Conservation (phyloP, 2,888 invertebrate species). For the Dasypolia templi region DNA sequence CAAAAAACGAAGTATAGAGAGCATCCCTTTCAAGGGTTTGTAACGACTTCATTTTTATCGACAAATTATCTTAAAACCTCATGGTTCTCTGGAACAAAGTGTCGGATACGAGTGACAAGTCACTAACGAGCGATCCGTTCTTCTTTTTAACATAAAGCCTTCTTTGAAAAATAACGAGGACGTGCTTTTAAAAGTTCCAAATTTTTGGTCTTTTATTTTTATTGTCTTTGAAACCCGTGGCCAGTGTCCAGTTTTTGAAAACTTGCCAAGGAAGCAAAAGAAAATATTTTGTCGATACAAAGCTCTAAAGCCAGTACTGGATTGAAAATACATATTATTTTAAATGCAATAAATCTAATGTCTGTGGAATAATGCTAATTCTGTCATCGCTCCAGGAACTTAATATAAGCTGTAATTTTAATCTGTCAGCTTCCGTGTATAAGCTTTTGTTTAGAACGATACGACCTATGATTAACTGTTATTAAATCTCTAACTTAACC, state of each 20-base stretch:
- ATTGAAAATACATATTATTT: too few species aligned
- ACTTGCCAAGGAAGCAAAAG: background rate
- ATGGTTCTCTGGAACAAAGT: constrained; percentile 22
- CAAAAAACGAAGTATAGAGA: constrained; percentile 2
- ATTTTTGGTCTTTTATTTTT: constrained; percentile 1
- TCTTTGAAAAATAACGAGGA: constrained; percentile 21
- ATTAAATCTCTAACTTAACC: background rate
- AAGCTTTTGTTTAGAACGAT: constrained; percentile 1
- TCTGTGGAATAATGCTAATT: background rate
- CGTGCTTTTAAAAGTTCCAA: background rate
- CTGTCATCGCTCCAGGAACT: background rate
- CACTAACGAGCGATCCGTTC: constrained; percentile 42
- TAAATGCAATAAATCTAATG: background rate
- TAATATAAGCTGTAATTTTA: constrained; percentile 10
- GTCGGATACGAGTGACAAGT: constrained; percentile 47
- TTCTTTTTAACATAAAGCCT: constrained; percentile 27
- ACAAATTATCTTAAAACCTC: constrained; percentile 43
- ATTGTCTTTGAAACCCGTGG: constrained; percentile 10
- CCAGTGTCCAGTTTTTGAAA: constrained; percentile 20
- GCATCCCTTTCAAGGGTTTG: background rate
- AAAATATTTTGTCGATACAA: background rate
- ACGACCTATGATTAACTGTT: background rate
- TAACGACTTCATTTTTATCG: constrained; percentile 44
- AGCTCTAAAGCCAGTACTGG: too few species aligned
- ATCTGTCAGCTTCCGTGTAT: background rate